Conservation (phyloP, 2,113 vertebrate genomes). For the Morone chrysops region DNA sequence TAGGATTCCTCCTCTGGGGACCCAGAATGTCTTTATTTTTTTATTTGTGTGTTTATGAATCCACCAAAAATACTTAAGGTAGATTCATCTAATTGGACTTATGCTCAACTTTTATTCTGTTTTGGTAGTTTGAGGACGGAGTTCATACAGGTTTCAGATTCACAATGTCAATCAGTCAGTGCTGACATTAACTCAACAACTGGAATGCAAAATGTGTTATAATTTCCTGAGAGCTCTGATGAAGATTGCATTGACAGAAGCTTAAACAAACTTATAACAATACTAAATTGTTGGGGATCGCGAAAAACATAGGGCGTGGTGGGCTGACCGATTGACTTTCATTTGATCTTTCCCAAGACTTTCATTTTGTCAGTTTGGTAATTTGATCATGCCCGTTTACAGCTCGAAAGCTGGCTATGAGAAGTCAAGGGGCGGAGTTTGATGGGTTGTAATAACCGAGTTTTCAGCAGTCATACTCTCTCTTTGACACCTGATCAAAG, state of each 20-base stretch:
- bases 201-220: not conserved
- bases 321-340: not conserved
- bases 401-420: not conserved
- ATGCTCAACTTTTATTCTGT: not conserved
- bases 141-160: not conserved
- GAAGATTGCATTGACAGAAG: not conserved
- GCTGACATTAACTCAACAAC: not conserved
- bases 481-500: constrained; percentile 8
- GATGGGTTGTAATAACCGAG: not conserved
- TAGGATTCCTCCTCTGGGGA: too few species aligned
- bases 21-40: too few species aligned
- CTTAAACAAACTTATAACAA: not conserved
- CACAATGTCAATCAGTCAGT: not conserved
- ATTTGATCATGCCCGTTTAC: not conserved
- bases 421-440: not conserved
- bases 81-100: not conserved
- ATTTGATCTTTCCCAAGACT: not conserved
- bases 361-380: not conserved
- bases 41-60: too few species aligned
- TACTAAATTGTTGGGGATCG: not conserved
- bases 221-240: not conserved
- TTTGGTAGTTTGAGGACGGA: not conserved
- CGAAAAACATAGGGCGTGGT: not conserved
- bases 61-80: too few species aligned
- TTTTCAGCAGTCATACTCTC: not conserved